These are phyloP conservation scores for Cecropterus lyciades DNA, from an alignment of 1,140 invertebrate species.

Conservation along the genomic window DNA sequence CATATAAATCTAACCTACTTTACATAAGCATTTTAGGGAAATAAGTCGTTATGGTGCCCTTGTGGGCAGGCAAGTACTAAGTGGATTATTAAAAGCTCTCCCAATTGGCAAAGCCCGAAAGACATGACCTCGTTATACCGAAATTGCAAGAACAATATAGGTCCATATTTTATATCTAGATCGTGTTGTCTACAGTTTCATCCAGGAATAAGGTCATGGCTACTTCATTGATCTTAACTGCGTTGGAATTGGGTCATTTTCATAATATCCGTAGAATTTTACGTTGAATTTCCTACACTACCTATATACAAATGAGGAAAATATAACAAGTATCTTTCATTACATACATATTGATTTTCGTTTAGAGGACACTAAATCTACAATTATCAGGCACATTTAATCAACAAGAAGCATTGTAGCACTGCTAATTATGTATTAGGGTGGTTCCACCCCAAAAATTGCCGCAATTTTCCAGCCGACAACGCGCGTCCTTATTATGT, in stretches of 20 bases:
- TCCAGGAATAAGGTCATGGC: background rate
- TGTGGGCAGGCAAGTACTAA: too few relatives aligned
- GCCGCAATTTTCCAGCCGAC: conserved; percentile 76
- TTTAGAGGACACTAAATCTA: conserved; percentile 2
- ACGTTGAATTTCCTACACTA: background rate
- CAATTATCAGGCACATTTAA: conserved; percentile 23
- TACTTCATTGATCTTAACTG: background rate
- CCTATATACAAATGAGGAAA: too few relatives aligned
- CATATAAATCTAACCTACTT: too few relatives aligned
- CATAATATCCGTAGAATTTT: background rate
- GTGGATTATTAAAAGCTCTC: too few relatives aligned
- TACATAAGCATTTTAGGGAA: too few relatives aligned
- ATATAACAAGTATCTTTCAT: background rate
- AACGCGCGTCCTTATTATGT: conserved; percentile 68
- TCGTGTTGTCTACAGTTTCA: background rate
- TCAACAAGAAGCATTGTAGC: conserved; percentile 22
- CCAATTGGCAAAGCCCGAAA: conserved; percentile 39
- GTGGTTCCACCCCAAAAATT: conserved; percentile 61
- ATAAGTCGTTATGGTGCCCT: too few relatives aligned
- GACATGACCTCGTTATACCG: conserved; percentile 54
- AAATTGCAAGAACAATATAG: conserved; percentile 55
- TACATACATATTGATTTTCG: conserved; percentile 10
- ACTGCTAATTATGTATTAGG: conserved; percentile 51
- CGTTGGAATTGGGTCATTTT: background rate
- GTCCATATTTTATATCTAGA: conserved; percentile 12